Conservation (phyloP, 2,113 vertebrate genomes). For the Psammodynastes pulverulentus region DNA sequence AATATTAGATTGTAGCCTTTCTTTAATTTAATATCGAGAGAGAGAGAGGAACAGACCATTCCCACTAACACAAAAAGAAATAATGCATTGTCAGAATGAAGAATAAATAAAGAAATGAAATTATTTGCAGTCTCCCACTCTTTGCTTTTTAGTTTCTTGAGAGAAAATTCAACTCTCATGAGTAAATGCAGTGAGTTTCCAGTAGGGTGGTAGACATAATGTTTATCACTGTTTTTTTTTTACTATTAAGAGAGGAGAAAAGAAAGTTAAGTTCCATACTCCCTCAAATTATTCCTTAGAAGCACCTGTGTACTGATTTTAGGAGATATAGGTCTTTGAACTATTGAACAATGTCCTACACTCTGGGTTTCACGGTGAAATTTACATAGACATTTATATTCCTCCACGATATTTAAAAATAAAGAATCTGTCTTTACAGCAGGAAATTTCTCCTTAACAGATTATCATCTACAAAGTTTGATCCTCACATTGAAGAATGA, state of each 20-base stretch:
- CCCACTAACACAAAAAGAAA: not conserved
- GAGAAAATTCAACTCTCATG: not conserved
- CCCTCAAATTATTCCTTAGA: not conserved
- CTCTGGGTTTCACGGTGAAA: not conserved
- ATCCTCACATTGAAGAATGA: not conserved
- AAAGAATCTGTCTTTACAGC: not conserved
- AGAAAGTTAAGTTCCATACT: not conserved
- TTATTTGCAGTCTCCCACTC: conserved; percentile 26
- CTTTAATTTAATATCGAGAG: not conserved
- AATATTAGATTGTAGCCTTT: not conserved
- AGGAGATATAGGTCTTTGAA: not conserved
- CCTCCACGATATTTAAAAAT: not conserved
- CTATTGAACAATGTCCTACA: not conserved
- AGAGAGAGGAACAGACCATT: not conserved
- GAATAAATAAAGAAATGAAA: conserved; percentile 18
- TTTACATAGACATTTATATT: not conserved
- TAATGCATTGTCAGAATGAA: not conserved
- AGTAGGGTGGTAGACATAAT: not conserved
- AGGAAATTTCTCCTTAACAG: not conserved
- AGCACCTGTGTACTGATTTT: not conserved
- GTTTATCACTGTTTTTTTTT: not conserved
- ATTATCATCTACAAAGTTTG: not conserved
- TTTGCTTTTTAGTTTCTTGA: conserved; percentile 6
- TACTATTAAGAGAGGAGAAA: not conserved
- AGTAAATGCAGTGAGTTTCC: not conserved